A percentile compares a stretch with the other conserved stretches of the same genome.
Evolutionary conservation across 2,113 vertebrate genomes (phyloP).

Genomic region (Motacilla alba): DNA sequence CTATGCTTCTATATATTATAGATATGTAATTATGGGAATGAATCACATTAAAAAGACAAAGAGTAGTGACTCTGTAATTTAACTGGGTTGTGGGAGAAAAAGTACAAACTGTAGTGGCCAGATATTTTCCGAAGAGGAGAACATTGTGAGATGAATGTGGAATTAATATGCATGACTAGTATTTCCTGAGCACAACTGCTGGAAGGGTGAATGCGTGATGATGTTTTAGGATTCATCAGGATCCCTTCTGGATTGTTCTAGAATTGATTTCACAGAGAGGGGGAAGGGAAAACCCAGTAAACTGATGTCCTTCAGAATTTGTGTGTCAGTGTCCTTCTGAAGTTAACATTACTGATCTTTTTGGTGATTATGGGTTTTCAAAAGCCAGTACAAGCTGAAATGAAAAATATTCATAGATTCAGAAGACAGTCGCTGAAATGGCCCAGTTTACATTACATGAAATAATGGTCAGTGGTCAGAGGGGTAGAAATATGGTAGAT

Average conservation of each 20-base stretch:
- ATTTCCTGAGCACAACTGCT: not conserved
- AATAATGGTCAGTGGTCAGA: not conserved
- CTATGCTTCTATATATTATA: not conserved
- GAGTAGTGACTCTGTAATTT: constrained; percentile 18
- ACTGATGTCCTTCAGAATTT: not conserved
- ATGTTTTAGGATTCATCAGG: not conserved
- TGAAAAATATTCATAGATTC: not conserved
- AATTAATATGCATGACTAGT: not conserved
- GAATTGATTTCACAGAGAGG: not conserved
- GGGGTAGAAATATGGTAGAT: not conserved
- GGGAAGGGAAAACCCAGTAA: not conserved
- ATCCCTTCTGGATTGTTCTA: not conserved
- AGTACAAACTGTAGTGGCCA: not conserved
- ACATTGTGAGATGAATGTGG: not conserved
- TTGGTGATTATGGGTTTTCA: not conserved
- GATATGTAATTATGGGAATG: not conserved
- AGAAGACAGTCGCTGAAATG: not conserved
- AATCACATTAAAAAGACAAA: not conserved
- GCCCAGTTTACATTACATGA: not conserved
- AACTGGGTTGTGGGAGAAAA: not conserved
- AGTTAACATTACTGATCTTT: not conserved
- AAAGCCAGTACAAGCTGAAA: not conserved
- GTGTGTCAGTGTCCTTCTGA: not conserved
- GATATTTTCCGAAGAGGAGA: not conserved
- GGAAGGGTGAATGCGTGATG: not conserved